A percentile compares a stretch with the other conserved stretches of the same genome.
Conservation (phyloP, 2,797 vertebrate genomes). For the Sebastes hubbsi region DNA sequence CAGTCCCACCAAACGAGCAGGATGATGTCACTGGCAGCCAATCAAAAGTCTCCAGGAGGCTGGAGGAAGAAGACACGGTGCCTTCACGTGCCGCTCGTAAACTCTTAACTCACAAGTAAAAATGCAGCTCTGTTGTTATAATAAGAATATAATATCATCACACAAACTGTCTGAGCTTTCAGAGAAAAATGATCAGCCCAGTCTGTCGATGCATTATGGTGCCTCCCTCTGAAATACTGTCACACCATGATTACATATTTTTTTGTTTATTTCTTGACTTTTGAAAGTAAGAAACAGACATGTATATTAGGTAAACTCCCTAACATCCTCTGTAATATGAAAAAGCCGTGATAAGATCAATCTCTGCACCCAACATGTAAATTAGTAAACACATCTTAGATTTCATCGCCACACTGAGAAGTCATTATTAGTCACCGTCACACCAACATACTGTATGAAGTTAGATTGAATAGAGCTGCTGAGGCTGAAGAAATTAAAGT, state of each 20-base stretch:
- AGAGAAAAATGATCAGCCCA: conserved; percentile 16
- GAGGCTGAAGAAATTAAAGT: background rate
- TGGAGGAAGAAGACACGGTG: conserved; percentile 63
- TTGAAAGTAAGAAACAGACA: conserved; percentile 1
- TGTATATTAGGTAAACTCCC: conserved; percentile 3
- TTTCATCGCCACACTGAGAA: background rate
- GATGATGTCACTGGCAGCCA: conserved; percentile 94
- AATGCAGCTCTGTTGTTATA: background rate
- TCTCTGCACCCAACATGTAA: background rate
- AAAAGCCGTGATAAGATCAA: background rate
- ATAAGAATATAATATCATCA: background rate
- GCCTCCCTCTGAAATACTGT: conserved; percentile 51
- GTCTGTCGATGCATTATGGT: conserved; percentile 53
- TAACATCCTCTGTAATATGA: background rate
- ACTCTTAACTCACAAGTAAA: background rate
- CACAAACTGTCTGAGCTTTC: conserved; percentile 21
- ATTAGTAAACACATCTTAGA: background rate
- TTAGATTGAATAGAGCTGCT: background rate
- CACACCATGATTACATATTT: conserved; percentile 11
- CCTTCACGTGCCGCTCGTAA: conserved; percentile 54
- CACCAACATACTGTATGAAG: background rate
- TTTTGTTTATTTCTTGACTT: conserved; percentile 15
- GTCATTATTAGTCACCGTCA: background rate
- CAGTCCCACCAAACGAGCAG: conserved; percentile 45
- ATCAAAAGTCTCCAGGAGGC: conserved; percentile 81